These are phyloP conservation scores for Spodoptera picta DNA, from an alignment of 2,888 invertebrate genomes.

Conservation along the genomic window DNA sequence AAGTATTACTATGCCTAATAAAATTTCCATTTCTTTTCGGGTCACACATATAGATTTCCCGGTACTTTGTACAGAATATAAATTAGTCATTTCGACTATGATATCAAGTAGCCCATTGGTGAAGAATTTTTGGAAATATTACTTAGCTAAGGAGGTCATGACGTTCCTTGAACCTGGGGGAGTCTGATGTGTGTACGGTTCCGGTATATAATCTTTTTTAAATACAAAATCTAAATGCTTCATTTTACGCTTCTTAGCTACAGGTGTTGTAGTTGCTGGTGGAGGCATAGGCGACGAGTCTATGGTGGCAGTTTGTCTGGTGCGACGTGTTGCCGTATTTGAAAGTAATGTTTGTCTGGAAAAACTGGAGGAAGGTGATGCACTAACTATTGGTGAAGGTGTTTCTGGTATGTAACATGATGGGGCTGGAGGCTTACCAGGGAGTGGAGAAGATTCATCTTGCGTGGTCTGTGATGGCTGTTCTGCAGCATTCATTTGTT, in stretches of 20 bases:
- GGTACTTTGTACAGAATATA: slow-evolving; percentile 13
- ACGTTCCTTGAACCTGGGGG: slow-evolving; percentile 4
- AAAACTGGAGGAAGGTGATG: slow-evolving; percentile 14
- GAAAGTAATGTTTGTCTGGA: slow-evolving; percentile 3
- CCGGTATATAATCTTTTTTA: slow-evolving; percentile 15
- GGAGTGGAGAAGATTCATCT: slow-evolving; percentile 19
- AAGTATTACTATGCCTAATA: not conserved
- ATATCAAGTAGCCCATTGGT: slow-evolving; percentile 5
- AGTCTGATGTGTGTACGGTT: slow-evolving; percentile 6
- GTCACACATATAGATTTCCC: slow-evolving; percentile 3
- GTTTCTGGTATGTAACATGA: slow-evolving; percentile 14
- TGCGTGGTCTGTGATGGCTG: slow-evolving; percentile 1
- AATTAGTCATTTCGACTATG: slow-evolving; percentile 17
- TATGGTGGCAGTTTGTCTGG: slow-evolving; percentile 8
- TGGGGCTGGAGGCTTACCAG: slow-evolving; percentile 11
- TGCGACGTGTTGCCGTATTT: slow-evolving; percentile 7
- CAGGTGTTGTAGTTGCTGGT: slow-evolving; percentile 11
- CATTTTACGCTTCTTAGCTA: slow-evolving; percentile 17
- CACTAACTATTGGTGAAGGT: slow-evolving; percentile 11
- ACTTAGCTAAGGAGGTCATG: slow-evolving; percentile 7
- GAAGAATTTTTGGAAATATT: slow-evolving; percentile 19
- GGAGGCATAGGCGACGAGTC: slow-evolving; percentile 15
- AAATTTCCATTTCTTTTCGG: not conserved
- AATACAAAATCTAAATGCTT: slow-evolving; percentile 20
- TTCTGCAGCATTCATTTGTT: slow-evolving; percentile 7